These are phyloP conservation scores for Percopsis omiscomaycus DNA, from an alignment of 2,797 vertebrate species.

Conservation along the genomic window DNA sequence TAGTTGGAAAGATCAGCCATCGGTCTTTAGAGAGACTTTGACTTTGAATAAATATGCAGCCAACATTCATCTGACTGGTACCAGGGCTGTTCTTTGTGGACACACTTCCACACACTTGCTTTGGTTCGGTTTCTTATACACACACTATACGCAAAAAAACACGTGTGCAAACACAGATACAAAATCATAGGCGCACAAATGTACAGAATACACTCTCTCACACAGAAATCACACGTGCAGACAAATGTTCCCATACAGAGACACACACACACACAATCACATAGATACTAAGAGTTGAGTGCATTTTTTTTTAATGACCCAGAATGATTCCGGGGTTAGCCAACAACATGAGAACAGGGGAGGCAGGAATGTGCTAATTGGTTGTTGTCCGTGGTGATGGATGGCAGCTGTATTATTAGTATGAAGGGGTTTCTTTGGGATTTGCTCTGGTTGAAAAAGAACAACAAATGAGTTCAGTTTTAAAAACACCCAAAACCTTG, in stretches of 20 bases:
- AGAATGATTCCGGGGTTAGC: constrained; percentile 51
- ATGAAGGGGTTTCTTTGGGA: constrained; percentile 54
- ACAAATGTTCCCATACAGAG: not conserved
- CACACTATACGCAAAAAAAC: constrained; percentile 6
- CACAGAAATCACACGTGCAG: not conserved
- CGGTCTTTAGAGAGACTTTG: no score
- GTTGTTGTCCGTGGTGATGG: constrained; percentile 76
- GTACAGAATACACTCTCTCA: constrained; percentile 2
- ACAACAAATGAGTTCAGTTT: constrained; percentile 23
- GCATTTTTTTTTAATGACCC: constrained; percentile 46
- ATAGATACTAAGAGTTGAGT: constrained; percentile 21
- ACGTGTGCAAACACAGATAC: not conserved
- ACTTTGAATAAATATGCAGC: constrained; percentile 3
- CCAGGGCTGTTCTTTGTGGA: not conserved
- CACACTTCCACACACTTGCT: not conserved
- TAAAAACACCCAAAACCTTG: not conserved
- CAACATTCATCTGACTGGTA: constrained; percentile 27
- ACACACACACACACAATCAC: not conserved
- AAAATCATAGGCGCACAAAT: not conserved
- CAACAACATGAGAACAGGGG: constrained; percentile 64
- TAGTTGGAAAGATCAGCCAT: no score
- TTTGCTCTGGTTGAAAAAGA: constrained; percentile 51
- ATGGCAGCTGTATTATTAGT: constrained; percentile 73
- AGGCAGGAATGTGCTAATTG: constrained; percentile 75
- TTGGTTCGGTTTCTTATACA: not conserved